These are phyloP conservation scores for Drosophila monieri DNA, from an alignment of 2,888 invertebrate genomes.

Conservation along the genomic window DNA sequence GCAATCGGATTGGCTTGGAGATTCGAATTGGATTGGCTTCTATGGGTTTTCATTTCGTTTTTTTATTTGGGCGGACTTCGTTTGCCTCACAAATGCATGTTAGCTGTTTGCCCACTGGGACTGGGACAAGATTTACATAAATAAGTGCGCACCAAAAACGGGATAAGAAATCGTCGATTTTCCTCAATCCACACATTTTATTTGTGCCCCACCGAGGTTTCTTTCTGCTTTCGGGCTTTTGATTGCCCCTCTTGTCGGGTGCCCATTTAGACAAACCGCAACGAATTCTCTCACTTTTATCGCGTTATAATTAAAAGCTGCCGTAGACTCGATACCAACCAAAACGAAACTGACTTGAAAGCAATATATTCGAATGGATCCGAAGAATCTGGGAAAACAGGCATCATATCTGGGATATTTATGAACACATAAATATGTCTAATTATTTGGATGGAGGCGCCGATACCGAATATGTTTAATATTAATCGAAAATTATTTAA, in stretches of 20 bases:
- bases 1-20: conserved; percentile 46
- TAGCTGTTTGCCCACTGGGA: conserved; percentile 56
- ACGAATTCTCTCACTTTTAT: conserved; percentile 65
- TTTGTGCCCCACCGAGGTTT: conserved; percentile 16
- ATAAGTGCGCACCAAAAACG: conserved; percentile 65
- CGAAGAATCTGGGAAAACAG: conserved; percentile 16
- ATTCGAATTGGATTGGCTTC: conserved; percentile 40
- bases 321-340: conserved; percentile 52
- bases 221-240: conserved; percentile 22
- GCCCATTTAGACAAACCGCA: conserved; percentile 64
- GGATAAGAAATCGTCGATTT: conserved; percentile 61
- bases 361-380: background rate
- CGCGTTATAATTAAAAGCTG: conserved; percentile 72
- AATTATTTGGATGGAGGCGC: conserved; percentile 67
- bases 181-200: conserved; percentile 16
- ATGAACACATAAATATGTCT: conserved; percentile 76
- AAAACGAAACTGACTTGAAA: conserved; percentile 27
- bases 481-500: conserved; percentile 35
- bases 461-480: conserved; percentile 35
- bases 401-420: conserved; percentile 67
- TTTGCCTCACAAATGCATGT: conserved; percentile 66
- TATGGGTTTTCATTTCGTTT: conserved; percentile 9
- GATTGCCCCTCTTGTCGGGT: conserved; percentile 31
- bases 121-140: conserved; percentile 68
- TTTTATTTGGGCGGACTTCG: conserved; percentile 25